Percentiles rank a stretch among this genome's conserved stretches.
phyloP scores from a whole-genome alignment of 2,888 invertebrate genomes.

The Hypselothyrea guttata region DNA sequence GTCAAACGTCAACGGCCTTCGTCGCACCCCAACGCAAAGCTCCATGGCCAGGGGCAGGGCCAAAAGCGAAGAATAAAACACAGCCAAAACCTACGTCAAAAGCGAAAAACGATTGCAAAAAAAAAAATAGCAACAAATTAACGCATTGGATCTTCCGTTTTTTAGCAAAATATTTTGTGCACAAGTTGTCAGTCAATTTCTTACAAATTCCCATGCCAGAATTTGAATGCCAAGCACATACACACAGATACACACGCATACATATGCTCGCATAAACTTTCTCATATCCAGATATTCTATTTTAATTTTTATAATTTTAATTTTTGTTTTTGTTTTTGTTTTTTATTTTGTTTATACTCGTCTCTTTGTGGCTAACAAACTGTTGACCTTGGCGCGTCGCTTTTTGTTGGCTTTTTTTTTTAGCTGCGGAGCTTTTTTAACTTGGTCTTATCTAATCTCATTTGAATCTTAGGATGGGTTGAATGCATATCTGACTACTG shows the following conservation, averaged over 20 bases:
- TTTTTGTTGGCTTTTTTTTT: slow-evolving; percentile 24
- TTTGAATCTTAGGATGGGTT: slow-evolving; percentile 9
- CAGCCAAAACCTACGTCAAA: slow-evolving; percentile 52
- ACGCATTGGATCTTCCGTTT: slow-evolving; percentile 10
- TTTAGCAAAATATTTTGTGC: slow-evolving; percentile 26
- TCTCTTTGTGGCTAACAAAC: slow-evolving; percentile 46
- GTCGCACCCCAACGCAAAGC: slow-evolving; percentile 7
- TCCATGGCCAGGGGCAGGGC: slow-evolving; percentile 33
- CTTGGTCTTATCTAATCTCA: slow-evolving; percentile 45
- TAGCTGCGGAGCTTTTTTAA: slow-evolving; percentile 23
- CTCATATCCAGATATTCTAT: not conserved
- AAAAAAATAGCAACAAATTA: slow-evolving; percentile 29
- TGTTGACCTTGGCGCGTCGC: slow-evolving; percentile 55
- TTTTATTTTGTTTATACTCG: slow-evolving; percentile 42
- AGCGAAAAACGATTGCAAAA: slow-evolving; percentile 42
- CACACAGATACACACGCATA: slow-evolving; percentile 1
- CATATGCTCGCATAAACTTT: slow-evolving; percentile 2
- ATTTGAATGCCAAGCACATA: slow-evolving; percentile 21
- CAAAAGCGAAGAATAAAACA: slow-evolving; percentile 48
- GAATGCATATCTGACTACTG: slow-evolving; percentile 18
- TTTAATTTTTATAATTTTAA: slow-evolving; percentile 12
- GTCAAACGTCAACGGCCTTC: slow-evolving; percentile 59
- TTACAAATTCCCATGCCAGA: slow-evolving; percentile 16
- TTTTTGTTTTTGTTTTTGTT: slow-evolving; percentile 21
- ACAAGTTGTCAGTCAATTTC: slow-evolving; percentile 35